A percentile compares a stretch with the other conserved stretches of the same genome.
These are phyloP conservation scores for Chionoecetes opilio DNA, from an alignment of 1,140 invertebrate genomes.

Conservation along the genomic window DNA sequence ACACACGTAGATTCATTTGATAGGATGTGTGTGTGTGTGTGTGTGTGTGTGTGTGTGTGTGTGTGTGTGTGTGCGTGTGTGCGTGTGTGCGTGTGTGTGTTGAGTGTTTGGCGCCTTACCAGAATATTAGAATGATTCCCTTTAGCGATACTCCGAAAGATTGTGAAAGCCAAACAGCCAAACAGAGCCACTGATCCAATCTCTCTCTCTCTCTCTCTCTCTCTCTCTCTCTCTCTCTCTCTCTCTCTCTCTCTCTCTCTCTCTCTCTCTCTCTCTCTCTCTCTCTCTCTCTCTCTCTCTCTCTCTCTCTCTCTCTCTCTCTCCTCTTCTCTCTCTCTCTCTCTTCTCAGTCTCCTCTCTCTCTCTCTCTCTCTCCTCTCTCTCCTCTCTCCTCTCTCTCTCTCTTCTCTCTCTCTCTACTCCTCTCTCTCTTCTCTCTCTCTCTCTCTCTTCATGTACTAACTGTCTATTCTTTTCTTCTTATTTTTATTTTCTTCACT, in stretches of 20 bases:
- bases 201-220: conserved; percentile 18
- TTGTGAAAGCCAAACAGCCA: background rate
- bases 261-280: conserved; percentile 27
- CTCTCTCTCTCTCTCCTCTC: too few relatives aligned
- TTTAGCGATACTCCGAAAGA: background rate
- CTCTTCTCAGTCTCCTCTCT: background rate
- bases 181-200: too few relatives aligned
- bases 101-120: background rate
- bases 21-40: background rate
- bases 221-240: conserved; percentile 27
- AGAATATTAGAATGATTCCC: background rate
- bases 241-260: conserved; percentile 27
- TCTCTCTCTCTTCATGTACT: too few relatives aligned
- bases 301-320: conserved; percentile 27
- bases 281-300: conserved; percentile 27
- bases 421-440: too few relatives aligned
- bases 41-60: background rate
- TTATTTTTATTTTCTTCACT: too few relatives aligned
- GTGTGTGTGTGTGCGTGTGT: too few relatives aligned
- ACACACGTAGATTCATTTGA: background rate
- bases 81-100: too few relatives aligned
- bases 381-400: too few relatives aligned
- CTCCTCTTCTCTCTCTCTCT: background rate
- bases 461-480: too few relatives aligned
- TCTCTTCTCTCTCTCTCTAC: too few relatives aligned